phyloP scores from a whole-genome alignment of 2,888 invertebrate species.

The Acrocera orbiculus region DNA sequence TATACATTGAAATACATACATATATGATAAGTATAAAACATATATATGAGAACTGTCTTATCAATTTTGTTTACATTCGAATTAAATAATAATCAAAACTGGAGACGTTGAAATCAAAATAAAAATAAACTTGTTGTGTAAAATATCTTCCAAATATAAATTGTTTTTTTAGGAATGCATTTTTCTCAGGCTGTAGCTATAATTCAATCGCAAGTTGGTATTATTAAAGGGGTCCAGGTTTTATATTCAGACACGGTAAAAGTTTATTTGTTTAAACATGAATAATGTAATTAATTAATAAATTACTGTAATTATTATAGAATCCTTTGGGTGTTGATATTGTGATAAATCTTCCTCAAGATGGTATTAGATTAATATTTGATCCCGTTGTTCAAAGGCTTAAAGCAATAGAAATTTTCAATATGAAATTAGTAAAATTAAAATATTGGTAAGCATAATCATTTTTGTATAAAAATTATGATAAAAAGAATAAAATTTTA shows the following conservation, averaged over 20 bases:
- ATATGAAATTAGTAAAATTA: conserved; percentile 90
- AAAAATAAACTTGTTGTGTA: no score
- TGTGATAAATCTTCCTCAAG: conserved; percentile 88
- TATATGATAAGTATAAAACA: no score
- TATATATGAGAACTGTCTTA: no score
- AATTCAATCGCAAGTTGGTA: conserved; percentile 88
- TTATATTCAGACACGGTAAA: conserved; percentile 86
- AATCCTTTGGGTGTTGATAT: conserved; percentile 89
- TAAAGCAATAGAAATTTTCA: conserved; percentile 95
- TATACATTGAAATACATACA: no score
- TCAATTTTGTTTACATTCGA: no score
- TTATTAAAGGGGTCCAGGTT: conserved; percentile 89
- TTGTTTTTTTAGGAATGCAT: conserved; percentile 66
- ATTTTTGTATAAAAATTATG: not conserved
- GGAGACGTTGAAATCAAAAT: no score
- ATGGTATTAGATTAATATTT: conserved; percentile 92
- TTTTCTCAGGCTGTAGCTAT: conserved; percentile 95
- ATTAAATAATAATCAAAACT: no score
- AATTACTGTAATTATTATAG: conserved; percentile 34
- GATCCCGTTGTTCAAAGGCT: conserved; percentile 88
- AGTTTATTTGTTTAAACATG: conserved; percentile 15
- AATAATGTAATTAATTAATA: no score
- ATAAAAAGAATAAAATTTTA: not conserved
- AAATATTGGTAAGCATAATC: conserved; percentile 70
- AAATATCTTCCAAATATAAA: no score